Conservation (phyloP, 2,797 vertebrate species). For the Choloepus didactylus region DNA sequence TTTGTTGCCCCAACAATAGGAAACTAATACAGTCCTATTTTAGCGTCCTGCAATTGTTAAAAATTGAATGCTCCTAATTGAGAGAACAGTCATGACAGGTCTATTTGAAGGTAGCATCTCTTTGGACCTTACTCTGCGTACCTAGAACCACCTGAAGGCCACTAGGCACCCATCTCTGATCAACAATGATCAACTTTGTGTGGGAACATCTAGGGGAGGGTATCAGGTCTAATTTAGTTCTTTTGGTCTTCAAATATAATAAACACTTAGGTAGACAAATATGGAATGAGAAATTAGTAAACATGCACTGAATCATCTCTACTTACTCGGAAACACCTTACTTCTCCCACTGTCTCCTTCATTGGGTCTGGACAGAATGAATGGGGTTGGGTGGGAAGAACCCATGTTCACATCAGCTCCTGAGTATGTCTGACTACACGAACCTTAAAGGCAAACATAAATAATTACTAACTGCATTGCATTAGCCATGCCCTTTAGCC, state of each 20-base stretch:
- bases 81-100: neutral
- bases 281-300: neutral
- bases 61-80: neutral
- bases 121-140: neutral
- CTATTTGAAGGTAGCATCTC: neutral
- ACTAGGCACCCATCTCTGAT: neutral
- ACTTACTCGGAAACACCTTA: neutral
- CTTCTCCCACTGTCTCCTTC: neutral
- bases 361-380: neutral
- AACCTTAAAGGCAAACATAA: slow-evolving; percentile 27
- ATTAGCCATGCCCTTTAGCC: neutral
- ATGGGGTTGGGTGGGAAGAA: neutral
- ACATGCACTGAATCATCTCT: neutral
- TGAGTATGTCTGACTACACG: neutral
- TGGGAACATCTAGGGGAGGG: neutral
- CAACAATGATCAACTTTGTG: neutral
- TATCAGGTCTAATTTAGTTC: neutral
- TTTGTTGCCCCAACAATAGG: neutral
- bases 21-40: neutral
- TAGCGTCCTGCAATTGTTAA: neutral
- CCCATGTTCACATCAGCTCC: neutral
- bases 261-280: neutral
- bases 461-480: neutral
- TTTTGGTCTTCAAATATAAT: neutral
- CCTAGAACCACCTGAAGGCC: neutral